phyloP scores from a whole-genome alignment of 1,140 invertebrate genomes.

The Tetraneura akinire region DNA sequence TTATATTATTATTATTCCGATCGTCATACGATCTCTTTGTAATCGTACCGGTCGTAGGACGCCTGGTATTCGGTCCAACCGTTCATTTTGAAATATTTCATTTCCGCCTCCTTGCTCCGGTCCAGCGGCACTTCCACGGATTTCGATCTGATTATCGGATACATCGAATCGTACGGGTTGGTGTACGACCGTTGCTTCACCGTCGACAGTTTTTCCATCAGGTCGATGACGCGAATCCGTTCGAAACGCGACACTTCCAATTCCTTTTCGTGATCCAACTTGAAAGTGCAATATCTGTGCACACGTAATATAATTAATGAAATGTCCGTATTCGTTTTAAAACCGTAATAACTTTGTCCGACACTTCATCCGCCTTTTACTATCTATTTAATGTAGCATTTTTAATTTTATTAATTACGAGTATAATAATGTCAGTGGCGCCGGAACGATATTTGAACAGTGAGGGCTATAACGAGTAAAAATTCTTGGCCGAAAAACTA shows the following conservation, averaged over 20 bases:
- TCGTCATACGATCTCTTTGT: not conserved
- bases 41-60: not conserved
- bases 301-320: too few species aligned
- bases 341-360: too few species aligned
- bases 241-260: slow-evolving; percentile 5
- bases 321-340: too few species aligned
- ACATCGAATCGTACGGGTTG: not conserved
- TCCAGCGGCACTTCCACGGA: not conserved
- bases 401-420: too few species aligned
- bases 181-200: not conserved
- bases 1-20: too few species aligned
- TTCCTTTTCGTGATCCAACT: not conserved
- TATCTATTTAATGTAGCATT: too few species aligned
- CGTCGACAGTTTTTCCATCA: not conserved
- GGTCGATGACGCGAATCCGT: not conserved
- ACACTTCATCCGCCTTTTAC: too few species aligned
- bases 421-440: too few species aligned
- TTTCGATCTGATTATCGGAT: not conserved
- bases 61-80: slow-evolving; percentile 3
- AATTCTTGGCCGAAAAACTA: too few species aligned
- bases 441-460: too few species aligned
- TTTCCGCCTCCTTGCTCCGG: not conserved
- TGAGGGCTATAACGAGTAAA: too few species aligned
- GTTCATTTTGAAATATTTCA: slow-evolving; percentile 26
- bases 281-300: not conserved